Base-by-base conservation (phyloP, 2,888 invertebrate species). In the Diloba caeruleocephala region DNA sequence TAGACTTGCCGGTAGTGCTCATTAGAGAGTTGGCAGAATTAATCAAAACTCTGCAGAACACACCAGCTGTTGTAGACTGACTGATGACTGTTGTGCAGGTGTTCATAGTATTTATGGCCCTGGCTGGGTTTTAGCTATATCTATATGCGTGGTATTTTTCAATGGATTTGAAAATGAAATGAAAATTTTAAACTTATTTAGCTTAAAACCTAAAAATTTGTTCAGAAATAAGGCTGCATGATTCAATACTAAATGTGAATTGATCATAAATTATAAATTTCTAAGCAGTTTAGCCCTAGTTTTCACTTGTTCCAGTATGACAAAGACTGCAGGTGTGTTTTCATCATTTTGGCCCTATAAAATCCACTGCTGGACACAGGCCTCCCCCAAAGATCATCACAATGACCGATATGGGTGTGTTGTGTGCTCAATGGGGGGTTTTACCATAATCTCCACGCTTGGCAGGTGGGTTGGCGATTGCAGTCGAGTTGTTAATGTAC, bases 1-100 rank as follows among this genome's bases (percentile, higher is more conserved):
- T 95, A 0, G 84, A 81, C 0, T 71, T 95, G 17, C 95, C 95
- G 0, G 72, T 71, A 10, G 74, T 78, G 0, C 64, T 95, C 2
- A 76, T 78, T 1, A 67, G 78, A 0, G 94, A 94, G 34, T 64
- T 94, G 7, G 74, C 81, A 34, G 56, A 61, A 0, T 34, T 84
- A 2, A 62, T 80, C 0, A 42, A 38, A 0, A 53, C 61, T 2
- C 42, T 84, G 3, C 65, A 64, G 10, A 49, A 17, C 6, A 41
- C 54, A 1, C 28, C 19, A 3, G 5, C 39, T 7, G 9, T 31
- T 12, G 33, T 26, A 4, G 34, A 45, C 14, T 0, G 46, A 57
- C 6, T 64, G 70, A 69, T 69, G 42, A 17, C 34, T 63, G 14
- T 46, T 25, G 25, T 63, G 58, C 57, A 45, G 29, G 42, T 58